These are phyloP conservation scores for Sarcophaga bullata DNA, from an alignment of 1,140 invertebrate genomes.

Conservation along the genomic window DNA sequence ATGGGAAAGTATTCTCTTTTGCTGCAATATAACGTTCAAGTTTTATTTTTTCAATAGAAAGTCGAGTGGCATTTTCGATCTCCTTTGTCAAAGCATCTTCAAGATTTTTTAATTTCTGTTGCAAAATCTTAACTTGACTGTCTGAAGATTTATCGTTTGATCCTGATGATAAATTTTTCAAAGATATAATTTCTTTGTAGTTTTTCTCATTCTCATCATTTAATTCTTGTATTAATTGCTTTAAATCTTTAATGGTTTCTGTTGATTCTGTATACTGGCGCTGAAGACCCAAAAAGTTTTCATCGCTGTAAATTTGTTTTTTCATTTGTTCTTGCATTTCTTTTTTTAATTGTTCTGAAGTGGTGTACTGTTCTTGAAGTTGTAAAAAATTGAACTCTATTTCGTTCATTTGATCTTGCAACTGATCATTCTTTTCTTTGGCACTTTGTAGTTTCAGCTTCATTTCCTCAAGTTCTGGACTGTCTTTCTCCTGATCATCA, in stretches of 20 bases:
- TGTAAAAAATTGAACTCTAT: constrained; percentile 7
- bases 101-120: background rate
- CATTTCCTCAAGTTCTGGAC: background rate
- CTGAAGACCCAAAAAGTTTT: background rate
- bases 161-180: background rate
- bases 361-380: background rate
- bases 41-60: constrained; percentile 1
- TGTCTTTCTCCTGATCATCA: constrained; percentile 11
- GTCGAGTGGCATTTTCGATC: background rate
- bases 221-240: background rate
- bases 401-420: constrained; percentile 20
- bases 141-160: background rate
- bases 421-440: constrained; percentile 11
- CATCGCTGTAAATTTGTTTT: background rate
- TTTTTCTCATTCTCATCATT: background rate
- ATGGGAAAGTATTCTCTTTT: too few species aligned
- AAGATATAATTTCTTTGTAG: background rate
- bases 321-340: background rate
- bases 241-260: background rate
- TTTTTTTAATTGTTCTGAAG: background rate
- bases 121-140: background rate
- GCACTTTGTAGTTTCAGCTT: background rate
- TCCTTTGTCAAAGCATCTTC: background rate
- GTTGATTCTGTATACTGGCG: background rate
- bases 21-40: background rate